Percentiles rank a stretch among this genome's conserved stretches.
Conservation (phyloP, 2,113 vertebrate genomes). For the Perca flavescens region DNA sequence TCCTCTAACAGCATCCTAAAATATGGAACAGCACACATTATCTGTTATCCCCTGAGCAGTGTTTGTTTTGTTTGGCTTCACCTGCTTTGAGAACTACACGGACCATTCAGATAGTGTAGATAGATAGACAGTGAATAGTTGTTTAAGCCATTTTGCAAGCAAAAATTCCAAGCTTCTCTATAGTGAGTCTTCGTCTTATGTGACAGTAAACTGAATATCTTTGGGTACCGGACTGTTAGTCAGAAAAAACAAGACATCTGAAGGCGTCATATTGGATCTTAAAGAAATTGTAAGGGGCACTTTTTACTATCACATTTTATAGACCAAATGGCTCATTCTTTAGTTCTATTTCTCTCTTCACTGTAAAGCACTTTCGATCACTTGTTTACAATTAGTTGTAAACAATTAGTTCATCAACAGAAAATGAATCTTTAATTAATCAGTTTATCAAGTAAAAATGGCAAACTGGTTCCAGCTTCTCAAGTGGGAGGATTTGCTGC, state of each 20-base stretch:
- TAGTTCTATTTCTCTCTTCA: background rate
- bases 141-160: background rate
- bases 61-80: background rate
- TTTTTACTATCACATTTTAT: background rate
- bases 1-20: conserved; percentile 48
- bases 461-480: too few species aligned
- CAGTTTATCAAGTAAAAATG: background rate
- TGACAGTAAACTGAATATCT: background rate
- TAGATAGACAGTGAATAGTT: too few species aligned
- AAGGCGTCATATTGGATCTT: too few species aligned
- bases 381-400: background rate
- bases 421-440: background rate
- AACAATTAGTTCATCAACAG: background rate
- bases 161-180: background rate
- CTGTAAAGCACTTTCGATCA: background rate
- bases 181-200: background rate
- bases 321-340: background rate
- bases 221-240: background rate
- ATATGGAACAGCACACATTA: conserved; percentile 30
- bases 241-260: background rate
- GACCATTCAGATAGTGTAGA: background rate
- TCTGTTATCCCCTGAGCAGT: background rate
- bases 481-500: too few species aligned
- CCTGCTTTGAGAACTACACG: background rate
- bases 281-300: too few species aligned